phyloP scores from a whole-genome alignment of 2,797 vertebrate species.

The Rousettus madagascariensis region DNA sequence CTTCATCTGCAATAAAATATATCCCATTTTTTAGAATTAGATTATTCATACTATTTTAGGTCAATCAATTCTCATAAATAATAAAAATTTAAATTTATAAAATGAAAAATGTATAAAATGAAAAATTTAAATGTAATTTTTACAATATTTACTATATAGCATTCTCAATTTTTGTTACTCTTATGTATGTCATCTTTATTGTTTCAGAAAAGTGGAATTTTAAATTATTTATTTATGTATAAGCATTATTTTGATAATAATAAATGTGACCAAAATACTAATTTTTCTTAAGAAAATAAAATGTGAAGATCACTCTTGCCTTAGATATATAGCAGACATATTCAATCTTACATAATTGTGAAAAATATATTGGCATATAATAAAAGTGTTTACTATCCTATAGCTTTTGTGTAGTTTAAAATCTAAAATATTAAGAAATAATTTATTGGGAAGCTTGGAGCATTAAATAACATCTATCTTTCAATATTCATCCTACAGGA shows the following conservation, averaged over 20 bases:
- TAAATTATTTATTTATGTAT: conserved; percentile 4
- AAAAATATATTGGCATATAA: neutral
- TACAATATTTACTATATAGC: conserved; percentile 39
- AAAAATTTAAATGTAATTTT: neutral
- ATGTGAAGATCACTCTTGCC: conserved; percentile 4
- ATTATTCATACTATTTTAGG: neutral
- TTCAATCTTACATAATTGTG: neutral
- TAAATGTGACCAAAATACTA: neutral
- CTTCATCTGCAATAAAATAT: neutral
- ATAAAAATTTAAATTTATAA: neutral
- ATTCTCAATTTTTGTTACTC: neutral
- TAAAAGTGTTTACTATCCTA: neutral
- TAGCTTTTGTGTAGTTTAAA: conserved; percentile 21
- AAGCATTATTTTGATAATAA: neutral
- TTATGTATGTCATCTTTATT: neutral
- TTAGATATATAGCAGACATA: neutral
- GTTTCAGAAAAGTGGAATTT: neutral
- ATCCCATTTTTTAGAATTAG: neutral
- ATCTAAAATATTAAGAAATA: conserved; percentile 25
- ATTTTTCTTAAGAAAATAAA: neutral
- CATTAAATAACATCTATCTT: neutral
- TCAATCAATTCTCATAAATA: neutral
- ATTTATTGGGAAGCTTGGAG: neutral
- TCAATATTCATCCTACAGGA: neutral
- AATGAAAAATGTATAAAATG: neutral